Base-by-base conservation (phyloP, 2,888 invertebrate species). In the Scaptomyza flava region DNA sequence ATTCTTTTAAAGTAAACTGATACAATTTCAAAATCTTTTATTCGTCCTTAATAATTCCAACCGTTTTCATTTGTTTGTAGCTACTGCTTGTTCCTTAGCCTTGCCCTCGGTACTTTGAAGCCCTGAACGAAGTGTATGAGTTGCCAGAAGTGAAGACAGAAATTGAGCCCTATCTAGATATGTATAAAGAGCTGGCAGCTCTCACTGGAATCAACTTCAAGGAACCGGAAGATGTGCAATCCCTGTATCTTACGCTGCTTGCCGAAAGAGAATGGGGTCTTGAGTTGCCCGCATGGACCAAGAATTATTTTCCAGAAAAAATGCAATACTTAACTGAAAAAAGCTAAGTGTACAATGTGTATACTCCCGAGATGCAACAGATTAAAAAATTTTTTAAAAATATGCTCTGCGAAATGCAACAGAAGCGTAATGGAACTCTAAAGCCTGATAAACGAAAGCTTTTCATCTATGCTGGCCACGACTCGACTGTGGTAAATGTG, bases 221-320 rank as follows among this genome's bases (percentile, higher is more conserved):
- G 8, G 93, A 93, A 56, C 94, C 94, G 2, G 94, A 94, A 50
- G 95, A 95, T 81, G 93, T 95, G 2, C 94, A 94, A 72, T 94
- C 94, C 47, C 85, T 96, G 5, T 95, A 94, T 82, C 93, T 94
- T 59, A 95, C 95, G 0, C 87, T 95, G 33, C 91, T 93, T 81
- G 95, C 95, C 0, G 95, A 96, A 93, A 89, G 93, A 88, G 92
- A 92, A 41, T 94, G 93, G 89, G 94, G 94, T 36, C 90, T 95
- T 14, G 91, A 91, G 30, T 87, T 95, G 50, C 95, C 95, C 0
- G 91, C 92, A 2, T 95, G 95, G 95, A 93, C 94, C 0, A 90
- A 93, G 20, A 75, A 91, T 0, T 94, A 93, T 72, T 95, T 93
- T 72, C 95, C 95, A 0, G 93, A 94, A 2, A 93, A 92, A 79